Evolutionary conservation across 2,113 vertebrate genomes (phyloP).

Genomic region (Jaculus jaculus): DNA sequence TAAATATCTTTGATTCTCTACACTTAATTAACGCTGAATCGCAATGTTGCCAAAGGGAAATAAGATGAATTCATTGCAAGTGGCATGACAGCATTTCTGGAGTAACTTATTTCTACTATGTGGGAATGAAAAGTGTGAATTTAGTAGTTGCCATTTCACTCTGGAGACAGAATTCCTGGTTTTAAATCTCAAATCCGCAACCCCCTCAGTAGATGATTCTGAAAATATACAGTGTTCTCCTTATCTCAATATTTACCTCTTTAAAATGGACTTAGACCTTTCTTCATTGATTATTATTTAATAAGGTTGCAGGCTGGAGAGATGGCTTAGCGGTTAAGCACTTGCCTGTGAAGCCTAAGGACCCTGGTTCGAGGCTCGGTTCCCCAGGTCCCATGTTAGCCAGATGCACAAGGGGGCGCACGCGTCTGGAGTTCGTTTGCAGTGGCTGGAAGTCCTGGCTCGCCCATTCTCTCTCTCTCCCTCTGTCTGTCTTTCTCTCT

Average conservation of each 20-base stretch:
- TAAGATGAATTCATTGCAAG: constrained; percentile 1
- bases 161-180: not conserved
- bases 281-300: not conserved
- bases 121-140: not conserved
- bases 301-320: not conserved
- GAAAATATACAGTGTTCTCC: not conserved
- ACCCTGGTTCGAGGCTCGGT: too few species aligned
- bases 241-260: not conserved
- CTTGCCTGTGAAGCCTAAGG: too few species aligned
- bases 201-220: not conserved
- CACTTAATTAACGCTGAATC: not conserved
- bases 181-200: not conserved
- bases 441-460: too few species aligned
- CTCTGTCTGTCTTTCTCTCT: too few species aligned
- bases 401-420: too few species aligned
- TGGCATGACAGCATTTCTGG: not conserved
- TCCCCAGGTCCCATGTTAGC: too few species aligned
- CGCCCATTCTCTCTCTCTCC: too few species aligned
- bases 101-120: not conserved
- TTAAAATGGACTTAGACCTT: not conserved
- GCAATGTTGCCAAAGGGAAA: not conserved
- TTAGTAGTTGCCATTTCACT: not conserved
- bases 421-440: too few species aligned
- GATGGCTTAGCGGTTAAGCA: too few species aligned
- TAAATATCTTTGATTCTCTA: not conserved